phyloP scores from a whole-genome alignment of 2,888 invertebrate genomes.

The Dasypogon diadema region DNA sequence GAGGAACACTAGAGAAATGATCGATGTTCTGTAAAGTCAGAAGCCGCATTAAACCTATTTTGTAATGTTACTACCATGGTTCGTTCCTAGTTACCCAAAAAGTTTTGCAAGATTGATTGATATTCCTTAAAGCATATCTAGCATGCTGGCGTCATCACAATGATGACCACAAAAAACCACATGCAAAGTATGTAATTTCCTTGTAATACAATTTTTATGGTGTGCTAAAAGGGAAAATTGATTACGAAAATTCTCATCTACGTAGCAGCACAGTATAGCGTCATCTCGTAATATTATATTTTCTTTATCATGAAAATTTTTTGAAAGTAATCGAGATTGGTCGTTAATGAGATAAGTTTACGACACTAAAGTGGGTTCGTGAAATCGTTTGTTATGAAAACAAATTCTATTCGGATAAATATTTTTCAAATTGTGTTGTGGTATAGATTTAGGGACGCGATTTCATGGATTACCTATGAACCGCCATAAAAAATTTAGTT shows the following conservation, averaged over 20 bases:
- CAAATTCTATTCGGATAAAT: no score
- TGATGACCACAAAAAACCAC: slow-evolving; percentile 1
- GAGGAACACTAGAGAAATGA: slow-evolving; percentile 47
- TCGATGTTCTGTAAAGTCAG: slow-evolving; percentile 50
- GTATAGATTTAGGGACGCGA: no score
- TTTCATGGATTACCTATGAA: no score
- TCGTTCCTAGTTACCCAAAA: slow-evolving; percentile 7
- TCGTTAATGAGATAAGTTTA: no score
- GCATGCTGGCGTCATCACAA: slow-evolving; percentile 9
- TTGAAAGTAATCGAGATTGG: no score
- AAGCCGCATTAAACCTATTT: slow-evolving; percentile 50
- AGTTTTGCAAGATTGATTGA: slow-evolving; percentile 45
- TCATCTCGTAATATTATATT: no score
- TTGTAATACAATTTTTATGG: slow-evolving; percentile 26
- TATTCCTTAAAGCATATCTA: slow-evolving; percentile 41
- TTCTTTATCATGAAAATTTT: no score
- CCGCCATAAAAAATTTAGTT: no score
- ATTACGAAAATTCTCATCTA: slow-evolving; percentile 4
- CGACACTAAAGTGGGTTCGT: no score
- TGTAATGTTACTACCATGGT: slow-evolving; percentile 32
- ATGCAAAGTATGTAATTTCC: slow-evolving; percentile 35
- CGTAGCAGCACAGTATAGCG: no score
- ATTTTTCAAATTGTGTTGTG: no score
- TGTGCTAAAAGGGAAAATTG: slow-evolving; percentile 22
- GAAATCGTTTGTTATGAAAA: no score